A percentile compares a stretch with the other conserved stretches of the same genome.
Conservation (phyloP, 2,113 vertebrate genomes). For the Hemibagrus wyckioides region DNA sequence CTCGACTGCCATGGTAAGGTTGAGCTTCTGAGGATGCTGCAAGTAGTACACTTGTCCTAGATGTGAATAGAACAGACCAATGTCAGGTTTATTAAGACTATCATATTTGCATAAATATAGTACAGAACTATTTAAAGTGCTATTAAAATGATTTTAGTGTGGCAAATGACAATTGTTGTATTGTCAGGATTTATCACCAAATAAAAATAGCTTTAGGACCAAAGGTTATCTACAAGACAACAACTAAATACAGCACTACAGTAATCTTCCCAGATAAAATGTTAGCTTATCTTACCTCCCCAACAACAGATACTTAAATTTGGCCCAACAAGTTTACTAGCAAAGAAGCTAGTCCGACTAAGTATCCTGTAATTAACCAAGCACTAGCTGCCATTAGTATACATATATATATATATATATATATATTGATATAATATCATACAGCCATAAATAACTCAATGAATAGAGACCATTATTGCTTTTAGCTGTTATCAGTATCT, state of each 20-base stretch:
- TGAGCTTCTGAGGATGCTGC: constrained; percentile 68
- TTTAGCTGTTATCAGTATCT: background rate
- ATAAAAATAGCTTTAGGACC: constrained; percentile 6
- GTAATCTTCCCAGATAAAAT: background rate
- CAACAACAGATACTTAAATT: background rate
- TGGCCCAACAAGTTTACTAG: background rate
- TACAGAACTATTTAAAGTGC: background rate
- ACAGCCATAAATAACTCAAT: background rate
- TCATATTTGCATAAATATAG: background rate
- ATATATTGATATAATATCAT: background rate
- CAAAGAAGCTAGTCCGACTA: background rate
- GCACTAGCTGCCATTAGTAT: background rate
- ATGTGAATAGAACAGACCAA: constrained; percentile 19
- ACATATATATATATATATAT: too few species aligned
- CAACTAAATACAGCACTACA: background rate
- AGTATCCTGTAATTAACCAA: background rate
- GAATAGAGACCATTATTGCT: background rate
- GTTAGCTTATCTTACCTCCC: background rate
- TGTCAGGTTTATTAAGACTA: background rate
- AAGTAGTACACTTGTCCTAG: constrained; percentile 84
- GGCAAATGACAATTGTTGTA: background rate
- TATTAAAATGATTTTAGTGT: background rate
- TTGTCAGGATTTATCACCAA: background rate
- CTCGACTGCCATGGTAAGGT: constrained; percentile 75
- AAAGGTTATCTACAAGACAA: background rate